Conservation (phyloP, 2,888 invertebrate genomes). For the Danaus chrysippus region DNA sequence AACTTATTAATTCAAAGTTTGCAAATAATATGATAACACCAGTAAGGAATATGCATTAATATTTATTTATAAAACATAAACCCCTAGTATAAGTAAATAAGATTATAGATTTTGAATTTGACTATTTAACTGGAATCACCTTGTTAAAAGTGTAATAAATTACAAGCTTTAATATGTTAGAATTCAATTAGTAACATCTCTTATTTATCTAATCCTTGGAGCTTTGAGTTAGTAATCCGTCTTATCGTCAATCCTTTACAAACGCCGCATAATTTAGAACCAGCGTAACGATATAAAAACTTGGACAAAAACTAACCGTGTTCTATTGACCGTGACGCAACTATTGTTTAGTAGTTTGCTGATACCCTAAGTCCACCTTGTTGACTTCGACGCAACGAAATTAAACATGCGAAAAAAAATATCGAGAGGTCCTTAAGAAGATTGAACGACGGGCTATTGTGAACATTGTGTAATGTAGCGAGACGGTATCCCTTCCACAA, state of each 20-base stretch:
- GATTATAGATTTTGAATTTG: not conserved
- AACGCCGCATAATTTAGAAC: slow-evolving; percentile 51
- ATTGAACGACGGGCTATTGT: slow-evolving; percentile 69
- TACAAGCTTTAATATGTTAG: slow-evolving; percentile 3
- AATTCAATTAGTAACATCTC: slow-evolving; percentile 1
- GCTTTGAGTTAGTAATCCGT: slow-evolving; percentile 40
- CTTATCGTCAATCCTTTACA: slow-evolving; percentile 49
- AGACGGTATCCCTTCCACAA: slow-evolving; percentile 53
- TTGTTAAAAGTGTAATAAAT: slow-evolving; percentile 3
- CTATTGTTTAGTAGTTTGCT: slow-evolving; percentile 75
- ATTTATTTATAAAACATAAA: not conserved
- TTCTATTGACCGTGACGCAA: slow-evolving; percentile 77
- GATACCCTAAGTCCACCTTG: slow-evolving; percentile 70
- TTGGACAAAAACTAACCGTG: slow-evolving; percentile 57
- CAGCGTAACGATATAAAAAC: slow-evolving; percentile 56
- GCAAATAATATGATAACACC: too few relatives aligned
- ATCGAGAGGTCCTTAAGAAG: slow-evolving; percentile 61
- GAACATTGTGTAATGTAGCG: slow-evolving; percentile 76
- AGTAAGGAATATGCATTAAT: too few relatives aligned
- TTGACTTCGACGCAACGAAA: slow-evolving; percentile 70
- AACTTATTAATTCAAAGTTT: too few relatives aligned
- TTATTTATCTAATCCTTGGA: slow-evolving; percentile 7
- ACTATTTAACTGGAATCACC: slow-evolving; percentile 1
- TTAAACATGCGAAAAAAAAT: slow-evolving; percentile 61
- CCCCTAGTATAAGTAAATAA: not conserved